Base-by-base conservation (phyloP, 2,888 invertebrate genomes). In the Pammene aurita region DNA sequence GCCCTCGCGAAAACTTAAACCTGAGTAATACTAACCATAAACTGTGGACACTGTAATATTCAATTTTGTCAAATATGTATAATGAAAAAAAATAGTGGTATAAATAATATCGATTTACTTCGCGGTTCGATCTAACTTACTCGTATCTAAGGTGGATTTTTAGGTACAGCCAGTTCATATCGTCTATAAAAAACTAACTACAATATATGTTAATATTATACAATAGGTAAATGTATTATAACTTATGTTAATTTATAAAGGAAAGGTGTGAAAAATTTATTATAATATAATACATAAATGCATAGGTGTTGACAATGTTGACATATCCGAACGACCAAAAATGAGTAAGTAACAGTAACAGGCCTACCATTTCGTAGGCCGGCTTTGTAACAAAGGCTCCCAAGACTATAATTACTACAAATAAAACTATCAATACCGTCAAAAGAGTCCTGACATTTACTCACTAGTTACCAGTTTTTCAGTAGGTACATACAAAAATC, bases 1-100 rank as follows among this genome's bases (percentile, higher is more conserved):
- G 84, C 77, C 80, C 78, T 48, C 38, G 52, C 63, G 50, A 66
- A 70, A 67, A 73, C 56, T 69, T 72, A 68, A 54, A 56, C 26
- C 63, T 16, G 48, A 57, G 52, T 64, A 54, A 64, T 69, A 35
- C 57, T 35, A 54, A 38, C 38, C 35, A 50, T 52, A 58, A 52
- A 16, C 57, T n/a, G 14, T 9, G 55, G 34, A 48, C 16, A 58
- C 10, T 67, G 18, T 18, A 50, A 13, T 2, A 50, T 18, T 7
- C 5, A 18, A 50, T 18, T 11, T 11, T 9, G 48, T 14, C 0
- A 7, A 48, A 48, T 48, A 46, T 46, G 14, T 26, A 26, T 26
- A 26, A 26, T 26, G 2, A 26, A 26, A 26, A 26, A 2, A 26
- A 26, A 2, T 1, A 1, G 26, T 26, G 26, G 26, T 26, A 26